Evolutionary conservation across 2,888 invertebrate genomes (phyloP).

Genomic region (Zeuzera pyrina): DNA sequence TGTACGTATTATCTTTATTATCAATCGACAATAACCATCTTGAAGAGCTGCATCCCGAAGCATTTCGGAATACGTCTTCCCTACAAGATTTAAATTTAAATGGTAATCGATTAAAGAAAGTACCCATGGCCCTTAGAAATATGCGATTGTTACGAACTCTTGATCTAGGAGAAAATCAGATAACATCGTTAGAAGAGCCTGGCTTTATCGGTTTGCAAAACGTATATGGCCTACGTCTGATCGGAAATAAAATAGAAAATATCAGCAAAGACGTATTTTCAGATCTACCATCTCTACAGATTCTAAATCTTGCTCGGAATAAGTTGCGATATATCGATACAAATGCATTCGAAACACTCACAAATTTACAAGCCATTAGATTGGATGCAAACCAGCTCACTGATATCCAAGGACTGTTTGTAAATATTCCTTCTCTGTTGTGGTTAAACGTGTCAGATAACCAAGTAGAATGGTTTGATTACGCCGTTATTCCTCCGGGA

Average conservation of each 20-base stretch:
- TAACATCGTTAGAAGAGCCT: slow-evolving; percentile 84
- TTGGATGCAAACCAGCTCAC: slow-evolving; percentile 88
- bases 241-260: slow-evolving; percentile 89
- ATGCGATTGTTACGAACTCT: slow-evolving; percentile 90
- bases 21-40: slow-evolving; percentile 90
- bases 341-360: slow-evolving; percentile 85
- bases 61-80: slow-evolving; percentile 92
- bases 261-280: slow-evolving; percentile 85
- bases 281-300: slow-evolving; percentile 86
- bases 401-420: slow-evolving; percentile 88
- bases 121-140: slow-evolving; percentile 87
- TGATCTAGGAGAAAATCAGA: slow-evolving; percentile 92
- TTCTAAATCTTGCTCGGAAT: slow-evolving; percentile 91
- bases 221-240: slow-evolving; percentile 89
- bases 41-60: slow-evolving; percentile 87
- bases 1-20: slow-evolving; percentile 88
- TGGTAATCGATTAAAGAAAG: slow-evolving; percentile 85
- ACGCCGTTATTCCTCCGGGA: slow-evolving; percentile 84
- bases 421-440: slow-evolving; percentile 85
- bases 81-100: slow-evolving; percentile 92
- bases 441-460: slow-evolving; percentile 96
- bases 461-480: slow-evolving; percentile 90
- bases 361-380: slow-evolving; percentile 87
- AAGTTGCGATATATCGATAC: slow-evolving; percentile 83
- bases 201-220: slow-evolving; percentile 89